These are phyloP conservation scores for Sardinella longiceps DNA, from an alignment of 2,797 vertebrate species.

Conservation along the genomic window DNA sequence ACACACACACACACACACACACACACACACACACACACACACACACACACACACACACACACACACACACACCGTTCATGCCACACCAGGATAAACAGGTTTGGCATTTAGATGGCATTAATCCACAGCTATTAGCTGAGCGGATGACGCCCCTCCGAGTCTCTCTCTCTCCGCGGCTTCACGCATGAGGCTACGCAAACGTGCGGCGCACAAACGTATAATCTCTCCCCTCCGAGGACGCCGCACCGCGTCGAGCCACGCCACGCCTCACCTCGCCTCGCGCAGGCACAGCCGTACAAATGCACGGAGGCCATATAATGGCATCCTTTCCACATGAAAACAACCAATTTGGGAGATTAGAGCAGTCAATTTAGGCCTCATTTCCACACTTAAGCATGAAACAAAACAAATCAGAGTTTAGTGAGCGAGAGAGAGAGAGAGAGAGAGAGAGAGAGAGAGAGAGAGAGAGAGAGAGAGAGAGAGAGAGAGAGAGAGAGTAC, in stretches of 20 bases:
- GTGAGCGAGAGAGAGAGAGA: background rate
- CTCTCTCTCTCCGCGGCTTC: constrained; percentile 1
- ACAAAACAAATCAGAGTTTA: constrained; percentile 74
- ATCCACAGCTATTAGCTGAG: constrained; percentile 64
- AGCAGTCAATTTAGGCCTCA: constrained; percentile 71
- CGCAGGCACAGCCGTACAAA: constrained; percentile 46
- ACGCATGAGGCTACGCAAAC: background rate
- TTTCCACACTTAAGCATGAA: constrained; percentile 72
- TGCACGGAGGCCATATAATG: constrained; percentile 61
- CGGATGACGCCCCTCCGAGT: constrained; percentile 51
- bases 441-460: background rate
- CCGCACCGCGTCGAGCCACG: constrained; percentile 48
- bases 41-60: background rate
- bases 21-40: background rate
- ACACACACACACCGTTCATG: constrained; percentile 3
- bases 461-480: background rate
- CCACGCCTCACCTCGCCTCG: constrained; percentile 30
- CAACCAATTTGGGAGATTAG: constrained; percentile 75
- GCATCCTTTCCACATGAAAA: constrained; percentile 76
- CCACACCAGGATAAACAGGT: constrained; percentile 58
- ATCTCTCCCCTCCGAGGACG: background rate
- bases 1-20: background rate
- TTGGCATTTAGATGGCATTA: constrained; percentile 62
- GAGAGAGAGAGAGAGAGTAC: background rate
- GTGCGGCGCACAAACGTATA: background rate